Conservation (phyloP, 2,888 invertebrate genomes). For the Netelia inedita region DNA sequence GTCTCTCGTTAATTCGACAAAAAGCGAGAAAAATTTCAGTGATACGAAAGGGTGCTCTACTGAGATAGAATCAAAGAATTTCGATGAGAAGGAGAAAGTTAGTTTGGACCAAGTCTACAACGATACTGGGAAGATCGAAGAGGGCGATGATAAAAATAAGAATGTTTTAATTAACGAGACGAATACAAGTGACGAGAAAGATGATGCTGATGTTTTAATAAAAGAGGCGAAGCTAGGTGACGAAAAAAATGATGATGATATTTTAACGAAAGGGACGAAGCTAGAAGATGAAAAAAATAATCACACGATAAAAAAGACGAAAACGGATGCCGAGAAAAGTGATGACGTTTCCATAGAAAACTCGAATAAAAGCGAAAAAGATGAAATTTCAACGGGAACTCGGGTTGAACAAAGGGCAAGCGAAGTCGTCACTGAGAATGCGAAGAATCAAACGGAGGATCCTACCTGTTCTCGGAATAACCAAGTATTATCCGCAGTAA, state of each 20-base stretch:
- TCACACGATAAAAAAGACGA: not conserved
- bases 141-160: too few relatives aligned
- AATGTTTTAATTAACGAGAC: not conserved
- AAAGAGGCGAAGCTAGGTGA: not conserved
- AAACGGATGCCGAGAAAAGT: not conserved
- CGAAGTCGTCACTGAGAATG: not conserved
- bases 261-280: not conserved
- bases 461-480: not conserved
- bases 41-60: not conserved
- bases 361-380: slow-evolving; percentile 1
- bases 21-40: not conserved
- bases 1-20: not conserved
- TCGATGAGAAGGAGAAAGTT: not conserved
- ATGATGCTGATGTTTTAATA: not conserved
- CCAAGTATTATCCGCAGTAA: not conserved
- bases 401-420: not conserved
- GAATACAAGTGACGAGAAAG: slow-evolving; percentile 10
- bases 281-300: slow-evolving; percentile 4
- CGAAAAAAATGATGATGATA: not conserved
- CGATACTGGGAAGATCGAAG: too few relatives aligned
- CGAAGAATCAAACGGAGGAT: not conserved
- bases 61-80: not conserved
- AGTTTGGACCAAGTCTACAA: not conserved
- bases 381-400: not conserved
- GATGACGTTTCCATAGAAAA: not conserved